Base-by-base conservation (phyloP, 2,797 vertebrate genomes). In the Cryptoprocta ferox region DNA sequence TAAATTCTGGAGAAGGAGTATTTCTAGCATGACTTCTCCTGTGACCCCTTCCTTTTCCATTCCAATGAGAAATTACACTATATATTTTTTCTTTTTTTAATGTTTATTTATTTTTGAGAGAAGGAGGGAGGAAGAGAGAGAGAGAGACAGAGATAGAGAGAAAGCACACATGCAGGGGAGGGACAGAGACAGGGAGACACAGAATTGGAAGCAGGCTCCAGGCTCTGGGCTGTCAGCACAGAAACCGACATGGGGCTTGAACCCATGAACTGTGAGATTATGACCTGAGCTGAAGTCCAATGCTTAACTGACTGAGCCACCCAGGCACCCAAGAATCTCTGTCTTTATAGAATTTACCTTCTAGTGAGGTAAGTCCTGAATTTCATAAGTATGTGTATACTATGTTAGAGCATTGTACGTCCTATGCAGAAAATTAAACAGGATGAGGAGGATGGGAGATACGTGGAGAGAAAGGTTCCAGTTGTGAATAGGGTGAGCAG, bases 21-120 rank as follows among this genome's bases (percentile, higher is more conserved):
- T 88, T 94, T 95, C 16, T 91, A 79, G 26, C 59, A 32, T 61
- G 59, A 84, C 18, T 91, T 97, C 66, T 39, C 80, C 5, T 37
- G 15, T 79, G 30, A 45, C 79, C 24, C 30, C 16, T 93, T 76
- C 75, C 11, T 39, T 11, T 81, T 96, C 26, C 3, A 82, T 53
- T 32, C n/a, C 48, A 85, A 4, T 50, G 86, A 89, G 61, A 96
- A 83, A 91, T 45, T 76, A 68, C 91, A 59, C 32, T 96, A 63
- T 30, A 32, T 10, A 6, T 59, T 59, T 59, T 35, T 14, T 85
- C 84, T 24, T 59, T 63, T 37, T 48, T 21, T 90, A 75, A 84
- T 61, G 14, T 61, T 53, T 53, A 8, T 56, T 59, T 59, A 10
- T 59, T 59, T 59, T 59, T 59, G 56, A 24, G 21, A 59, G 53